A percentile compares a stretch with the other conserved stretches of the same genome.
These are phyloP conservation scores for Hermetia illucens DNA, from an alignment of 1,140 invertebrate genomes.

Conservation along the genomic window DNA sequence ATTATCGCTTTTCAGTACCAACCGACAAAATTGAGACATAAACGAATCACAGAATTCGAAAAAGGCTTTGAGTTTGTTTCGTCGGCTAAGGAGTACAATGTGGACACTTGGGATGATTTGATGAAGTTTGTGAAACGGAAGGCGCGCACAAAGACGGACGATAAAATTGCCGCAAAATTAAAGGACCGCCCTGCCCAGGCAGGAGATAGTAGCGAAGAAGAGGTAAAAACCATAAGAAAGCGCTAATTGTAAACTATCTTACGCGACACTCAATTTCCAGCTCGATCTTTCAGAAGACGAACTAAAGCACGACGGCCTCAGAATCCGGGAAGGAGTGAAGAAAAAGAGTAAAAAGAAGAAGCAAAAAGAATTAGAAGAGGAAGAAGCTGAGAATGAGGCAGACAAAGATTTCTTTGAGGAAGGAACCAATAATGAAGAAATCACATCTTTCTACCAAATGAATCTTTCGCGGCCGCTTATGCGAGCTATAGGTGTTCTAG, in stretches of 20 bases:
- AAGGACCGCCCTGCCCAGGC: slow-evolving; percentile 33
- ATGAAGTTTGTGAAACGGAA: slow-evolving; percentile 70
- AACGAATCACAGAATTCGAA: slow-evolving; percentile 56
- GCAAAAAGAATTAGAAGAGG: slow-evolving; percentile 24
- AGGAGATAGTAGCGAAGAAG: slow-evolving; percentile 25
- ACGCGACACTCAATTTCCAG: slow-evolving; percentile 6
- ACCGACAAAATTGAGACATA: slow-evolving; percentile 57
- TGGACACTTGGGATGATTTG: slow-evolving; percentile 74
- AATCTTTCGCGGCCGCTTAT: slow-evolving; percentile 79
- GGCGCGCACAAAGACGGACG: slow-evolving; percentile 65
- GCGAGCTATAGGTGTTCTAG: slow-evolving; percentile 74
- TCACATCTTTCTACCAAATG: slow-evolving; percentile 80
- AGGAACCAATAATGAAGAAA: slow-evolving; percentile 43
- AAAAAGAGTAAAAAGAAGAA: slow-evolving; percentile 39
- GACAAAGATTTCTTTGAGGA: slow-evolving; percentile 64
- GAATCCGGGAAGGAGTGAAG: slow-evolving; percentile 38
- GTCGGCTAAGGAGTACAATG: slow-evolving; percentile 57
- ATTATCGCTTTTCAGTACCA: slow-evolving; percentile 47
- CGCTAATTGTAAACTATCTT: no score
- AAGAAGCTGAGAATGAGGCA: slow-evolving; percentile 37
- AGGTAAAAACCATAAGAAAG: slow-evolving; percentile 20
- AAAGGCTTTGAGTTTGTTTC: slow-evolving; percentile 60
- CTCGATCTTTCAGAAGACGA: slow-evolving; percentile 53
- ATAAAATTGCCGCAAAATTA: slow-evolving; percentile 45
- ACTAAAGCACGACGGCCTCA: slow-evolving; percentile 49